phyloP scores from a whole-genome alignment of 2,888 invertebrate genomes.

The Parthenolecanium corni region DNA sequence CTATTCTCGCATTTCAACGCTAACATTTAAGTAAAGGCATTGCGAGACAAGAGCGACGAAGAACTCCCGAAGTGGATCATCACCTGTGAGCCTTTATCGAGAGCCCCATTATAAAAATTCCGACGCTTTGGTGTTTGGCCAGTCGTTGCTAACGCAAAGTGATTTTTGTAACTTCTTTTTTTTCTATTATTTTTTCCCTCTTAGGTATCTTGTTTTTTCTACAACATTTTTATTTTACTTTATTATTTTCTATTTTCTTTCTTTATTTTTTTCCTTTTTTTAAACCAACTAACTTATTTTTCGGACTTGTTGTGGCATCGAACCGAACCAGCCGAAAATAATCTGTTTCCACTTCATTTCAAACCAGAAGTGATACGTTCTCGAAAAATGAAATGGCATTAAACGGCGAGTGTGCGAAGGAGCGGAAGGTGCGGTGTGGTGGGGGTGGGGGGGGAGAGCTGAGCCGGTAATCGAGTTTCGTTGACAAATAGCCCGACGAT shows the following conservation, averaged over 20 bases:
- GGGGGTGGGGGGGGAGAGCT: too few relatives aligned
- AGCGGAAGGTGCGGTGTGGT: neutral
- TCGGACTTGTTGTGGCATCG: slow-evolving; percentile 9
- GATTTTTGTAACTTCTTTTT: slow-evolving; percentile 27
- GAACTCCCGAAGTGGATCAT: too few relatives aligned
- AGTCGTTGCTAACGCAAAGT: slow-evolving; percentile 26
- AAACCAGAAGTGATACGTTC: slow-evolving; percentile 24
- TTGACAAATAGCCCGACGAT: slow-evolving; percentile 27
- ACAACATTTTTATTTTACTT: neutral
- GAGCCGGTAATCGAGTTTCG: slow-evolving; percentile 25
- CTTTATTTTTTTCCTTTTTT: neutral
- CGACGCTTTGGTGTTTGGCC: slow-evolving; percentile 23
- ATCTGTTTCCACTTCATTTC: slow-evolving; percentile 27
- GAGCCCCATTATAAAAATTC: slow-evolving; percentile 25
- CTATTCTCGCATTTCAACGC: too few relatives aligned
- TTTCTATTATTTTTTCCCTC: slow-evolving; percentile 5
- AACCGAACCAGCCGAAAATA: slow-evolving; percentile 21
- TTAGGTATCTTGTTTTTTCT: slow-evolving; percentile 24
- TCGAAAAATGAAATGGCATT: slow-evolving; percentile 25
- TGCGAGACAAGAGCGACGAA: too few relatives aligned
- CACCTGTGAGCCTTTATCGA: neutral
- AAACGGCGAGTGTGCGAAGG: slow-evolving; percentile 13
- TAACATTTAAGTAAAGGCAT: too few relatives aligned
- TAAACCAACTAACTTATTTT: slow-evolving; percentile 4
- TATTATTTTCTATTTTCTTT: too few relatives aligned